Base-by-base conservation (phyloP, 2,113 vertebrate species). In the Mormoops blainvillei region DNA sequence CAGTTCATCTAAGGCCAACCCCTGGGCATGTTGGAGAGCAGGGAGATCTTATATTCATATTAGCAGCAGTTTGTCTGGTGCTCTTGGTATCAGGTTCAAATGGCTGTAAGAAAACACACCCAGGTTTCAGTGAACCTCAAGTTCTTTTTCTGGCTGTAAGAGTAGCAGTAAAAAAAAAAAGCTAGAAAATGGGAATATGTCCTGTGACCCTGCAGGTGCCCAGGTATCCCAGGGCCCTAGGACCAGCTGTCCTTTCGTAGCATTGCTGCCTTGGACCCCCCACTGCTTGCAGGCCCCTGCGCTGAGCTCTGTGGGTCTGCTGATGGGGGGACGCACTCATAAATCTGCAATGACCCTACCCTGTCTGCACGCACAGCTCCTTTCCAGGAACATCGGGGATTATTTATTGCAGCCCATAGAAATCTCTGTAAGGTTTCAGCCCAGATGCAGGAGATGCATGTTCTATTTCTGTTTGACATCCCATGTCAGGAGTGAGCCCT, bases 391-490 rank as follows among this genome's bases (percentile, higher is more conserved):
- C 81, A 45, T 50, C 65, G 3, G 56, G 54, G 50, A 56, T 96
- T 94, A 97, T 97, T 97, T 98, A 98, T 94, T 81, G 93, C 20
- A 36, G 92, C 85, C 84, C 45, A n/a, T 73, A 89, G 96, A 93
- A 67, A 92, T 80, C 95, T 95, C 94, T 89, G 94, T 84, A 94
- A 97, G 92, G 73, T 81, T 94, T 96, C 93, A 91, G 63, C 90
- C 65, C 67, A 95, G 83, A 83, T 87, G 48, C 81, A 70, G 56
- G 90, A 96, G 84, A 95, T 43, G 85, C 90, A 89, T 97, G 96
- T 96, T 98, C 97, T 97, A 58, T 97, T 97, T 98, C 97, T 97
- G 92, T 97, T 97, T 97, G 97, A 97, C 97, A 97, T 80, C 76
- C 56, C 24, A 0, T 86, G 92, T 97, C 97, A 98, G 87, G 90